Evolutionary conservation across 2,113 vertebrate genomes (phyloP).

Genomic region (Pelecanus crispus): DNA sequence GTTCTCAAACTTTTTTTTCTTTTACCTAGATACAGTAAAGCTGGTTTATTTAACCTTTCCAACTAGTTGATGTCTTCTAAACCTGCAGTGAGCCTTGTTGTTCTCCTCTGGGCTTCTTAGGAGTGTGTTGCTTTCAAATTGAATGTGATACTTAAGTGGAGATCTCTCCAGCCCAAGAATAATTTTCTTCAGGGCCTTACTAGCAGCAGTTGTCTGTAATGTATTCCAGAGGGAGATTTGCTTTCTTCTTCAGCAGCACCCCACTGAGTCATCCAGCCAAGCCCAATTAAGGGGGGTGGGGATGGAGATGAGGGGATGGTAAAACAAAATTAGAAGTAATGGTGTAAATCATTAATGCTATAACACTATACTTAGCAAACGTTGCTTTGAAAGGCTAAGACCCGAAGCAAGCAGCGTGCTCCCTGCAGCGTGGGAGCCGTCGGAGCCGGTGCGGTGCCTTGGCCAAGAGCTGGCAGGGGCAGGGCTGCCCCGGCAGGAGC

Average conservation of each 20-base stretch:
- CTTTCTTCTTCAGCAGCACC: not conserved
- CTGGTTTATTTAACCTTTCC: not conserved
- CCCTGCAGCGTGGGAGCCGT: not conserved
- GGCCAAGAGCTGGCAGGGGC: not conserved
- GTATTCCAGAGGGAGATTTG: not conserved
- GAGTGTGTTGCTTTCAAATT: not conserved
- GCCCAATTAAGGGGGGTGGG: not conserved
- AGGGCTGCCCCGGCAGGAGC: not conserved
- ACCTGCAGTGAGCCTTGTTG: not conserved
- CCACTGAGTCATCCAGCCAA: not conserved
- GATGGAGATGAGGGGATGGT: not conserved
- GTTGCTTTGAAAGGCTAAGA: not conserved
- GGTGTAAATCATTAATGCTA: not conserved
- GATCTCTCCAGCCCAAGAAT: not conserved
- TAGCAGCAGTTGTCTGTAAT: not conserved
- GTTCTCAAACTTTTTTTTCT: not conserved
- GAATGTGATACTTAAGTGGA: not conserved
- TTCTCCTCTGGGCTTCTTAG: not conserved
- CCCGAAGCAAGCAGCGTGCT: not conserved
- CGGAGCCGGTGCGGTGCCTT: accelerated
- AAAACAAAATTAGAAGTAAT: not conserved
- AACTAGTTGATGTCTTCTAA: not conserved
- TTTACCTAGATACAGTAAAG: not conserved
- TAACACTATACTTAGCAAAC: not conserved
- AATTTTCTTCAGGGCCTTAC: not conserved